Conservation (phyloP, 2,888 invertebrate genomes). For the Cheilosia vernalis region DNA sequence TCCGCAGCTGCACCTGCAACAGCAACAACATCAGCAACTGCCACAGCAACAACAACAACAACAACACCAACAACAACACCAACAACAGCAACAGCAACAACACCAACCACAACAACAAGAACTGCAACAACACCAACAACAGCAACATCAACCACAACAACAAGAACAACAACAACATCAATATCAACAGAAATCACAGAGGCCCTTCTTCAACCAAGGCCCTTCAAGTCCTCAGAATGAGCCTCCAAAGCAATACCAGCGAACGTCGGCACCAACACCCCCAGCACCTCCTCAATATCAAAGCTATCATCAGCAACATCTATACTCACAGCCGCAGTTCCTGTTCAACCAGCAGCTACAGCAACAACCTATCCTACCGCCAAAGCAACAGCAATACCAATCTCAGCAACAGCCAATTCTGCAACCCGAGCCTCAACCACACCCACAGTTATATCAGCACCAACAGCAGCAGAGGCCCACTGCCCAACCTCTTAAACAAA, state of each 20-base stretch:
- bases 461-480: constrained; percentile 76
- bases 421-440: constrained; percentile 25
- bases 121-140: constrained; percentile 48
- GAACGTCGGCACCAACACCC: constrained; percentile 29
- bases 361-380: constrained; percentile 81
- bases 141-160: constrained; percentile 78
- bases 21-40: constrained; percentile 44
- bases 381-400: constrained; percentile 83
- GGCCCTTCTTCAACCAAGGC: constrained; percentile 76
- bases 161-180: constrained; percentile 69
- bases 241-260: constrained; percentile 76
- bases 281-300: constrained; percentile 82
- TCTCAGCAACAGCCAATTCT: constrained; percentile 35
- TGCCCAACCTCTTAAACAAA: constrained; percentile 80
- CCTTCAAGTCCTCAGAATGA: constrained; percentile 70
- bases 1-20: constrained; percentile 50
- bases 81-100: constrained; percentile 78
- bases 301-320: constrained; percentile 51
- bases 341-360: constrained; percentile 44
- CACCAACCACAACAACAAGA: not conserved
- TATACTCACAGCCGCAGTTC: constrained; percentile 35
- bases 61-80: constrained; percentile 76
- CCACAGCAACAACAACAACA: constrained; percentile 5
- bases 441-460: constrained; percentile 78
- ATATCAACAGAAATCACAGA: constrained; percentile 61